Conservation (phyloP, 2,888 invertebrate species). For the Himalopsyche tibetana region DNA sequence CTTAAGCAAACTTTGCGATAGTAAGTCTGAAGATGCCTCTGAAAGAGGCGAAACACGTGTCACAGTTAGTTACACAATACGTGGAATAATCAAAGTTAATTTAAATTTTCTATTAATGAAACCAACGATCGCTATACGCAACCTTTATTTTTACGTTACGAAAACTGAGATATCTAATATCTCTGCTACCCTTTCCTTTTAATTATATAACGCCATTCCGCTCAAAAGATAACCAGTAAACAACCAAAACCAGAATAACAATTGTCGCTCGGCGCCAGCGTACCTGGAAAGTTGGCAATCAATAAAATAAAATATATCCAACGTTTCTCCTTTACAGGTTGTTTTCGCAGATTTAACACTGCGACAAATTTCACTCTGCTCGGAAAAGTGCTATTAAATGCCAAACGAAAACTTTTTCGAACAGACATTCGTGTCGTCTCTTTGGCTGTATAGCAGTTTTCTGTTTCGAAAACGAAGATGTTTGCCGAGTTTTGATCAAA, state of each 20-base stretch:
- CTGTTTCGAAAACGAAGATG: background rate
- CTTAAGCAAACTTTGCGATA: no score
- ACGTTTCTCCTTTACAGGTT: background rate
- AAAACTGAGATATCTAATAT: no score
- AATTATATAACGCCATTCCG: no score
- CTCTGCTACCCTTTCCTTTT: no score
- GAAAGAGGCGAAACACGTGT: no score
- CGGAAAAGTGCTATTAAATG: background rate
- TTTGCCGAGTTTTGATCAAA: background rate
- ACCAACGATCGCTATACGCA: no score
- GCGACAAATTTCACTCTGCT: conserved; percentile 6
- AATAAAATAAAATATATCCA: background rate
- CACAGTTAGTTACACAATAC: no score
- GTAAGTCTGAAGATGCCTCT: no score
- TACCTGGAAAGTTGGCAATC: conserved; percentile 1
- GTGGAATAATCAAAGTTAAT: no score
- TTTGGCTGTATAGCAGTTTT: background rate
- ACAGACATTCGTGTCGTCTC: conserved; percentile 10
- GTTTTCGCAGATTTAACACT: background rate
- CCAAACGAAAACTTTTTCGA: conserved; percentile 17
- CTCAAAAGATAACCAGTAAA: background rate
- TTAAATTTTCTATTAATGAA: no score
- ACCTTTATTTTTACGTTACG: no score
- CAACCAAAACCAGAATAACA: background rate
- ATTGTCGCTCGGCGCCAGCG: background rate